Conservation (phyloP, 2,888 invertebrate genomes). For the Coelinius sp. region DNA sequence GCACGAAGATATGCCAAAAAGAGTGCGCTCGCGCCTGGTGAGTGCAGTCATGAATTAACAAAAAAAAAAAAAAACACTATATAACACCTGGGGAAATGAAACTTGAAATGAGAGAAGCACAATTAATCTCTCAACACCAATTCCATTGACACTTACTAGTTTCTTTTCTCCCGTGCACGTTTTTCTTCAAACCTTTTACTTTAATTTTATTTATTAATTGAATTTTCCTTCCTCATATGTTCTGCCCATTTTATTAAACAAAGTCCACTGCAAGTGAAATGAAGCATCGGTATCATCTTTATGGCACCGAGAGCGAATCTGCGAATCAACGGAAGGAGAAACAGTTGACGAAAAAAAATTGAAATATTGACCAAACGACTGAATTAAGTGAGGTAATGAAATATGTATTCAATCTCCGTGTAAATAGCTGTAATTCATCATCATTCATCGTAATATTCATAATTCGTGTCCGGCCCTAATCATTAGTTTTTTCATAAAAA, state of each 20-base stretch:
- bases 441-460: no score
- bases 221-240: constrained; percentile 45
- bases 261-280: constrained; percentile 73
- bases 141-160: constrained; percentile 28
- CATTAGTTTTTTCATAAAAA: not conserved
- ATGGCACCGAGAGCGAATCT: constrained; percentile 69
- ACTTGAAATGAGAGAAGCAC: constrained; percentile 34
- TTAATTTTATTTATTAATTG: constrained; percentile 45
- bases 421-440: not conserved
- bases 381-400: constrained; percentile 25
- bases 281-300: constrained; percentile 72
- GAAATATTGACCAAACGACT: constrained; percentile 31
- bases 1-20: constrained; percentile 74
- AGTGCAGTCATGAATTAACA: constrained; percentile 62
- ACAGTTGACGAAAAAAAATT: constrained; percentile 44
- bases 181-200: constrained; percentile 38
- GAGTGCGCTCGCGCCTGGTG: constrained; percentile 73
- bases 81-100: constrained; percentile 9
- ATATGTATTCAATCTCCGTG: not conserved
- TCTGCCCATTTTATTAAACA: constrained; percentile 42
- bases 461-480: no score
- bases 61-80: constrained; percentile 34
- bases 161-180: constrained; percentile 28
- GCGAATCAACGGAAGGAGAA: constrained; percentile 65
- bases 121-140: constrained; percentile 38